A percentile compares a stretch with the other conserved stretches of the same genome.
Conservation (phyloP, 2,113 vertebrate genomes). For the Scomber japonicus region DNA sequence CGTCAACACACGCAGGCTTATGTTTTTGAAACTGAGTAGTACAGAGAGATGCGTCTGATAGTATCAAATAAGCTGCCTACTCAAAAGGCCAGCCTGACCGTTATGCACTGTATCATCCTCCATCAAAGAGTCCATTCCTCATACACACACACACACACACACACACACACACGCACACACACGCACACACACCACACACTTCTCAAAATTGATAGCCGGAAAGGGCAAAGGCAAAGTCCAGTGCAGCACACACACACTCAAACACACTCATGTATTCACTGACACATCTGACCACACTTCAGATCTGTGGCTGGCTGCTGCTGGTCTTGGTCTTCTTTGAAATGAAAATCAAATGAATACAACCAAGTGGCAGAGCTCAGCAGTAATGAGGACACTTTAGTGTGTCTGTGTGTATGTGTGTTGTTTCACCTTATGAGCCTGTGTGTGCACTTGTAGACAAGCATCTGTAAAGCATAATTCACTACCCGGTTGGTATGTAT, state of each 20-base stretch:
- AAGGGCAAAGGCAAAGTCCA: slow-evolving; percentile 59
- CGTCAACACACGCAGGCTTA: neutral
- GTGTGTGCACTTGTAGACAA: slow-evolving; percentile 20
- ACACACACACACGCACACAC: neutral
- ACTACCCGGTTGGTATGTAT: slow-evolving; percentile 13
- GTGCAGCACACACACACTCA: slow-evolving; percentile 23
- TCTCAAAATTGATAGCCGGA: slow-evolving; percentile 35
- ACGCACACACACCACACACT: neutral
- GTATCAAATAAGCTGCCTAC: slow-evolving; percentile 32
- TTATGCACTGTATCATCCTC: slow-evolving; percentile 56
- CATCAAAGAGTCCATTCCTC: slow-evolving; percentile 61
- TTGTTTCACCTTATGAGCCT: slow-evolving; percentile 20
- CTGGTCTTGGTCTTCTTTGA: slow-evolving; percentile 64
- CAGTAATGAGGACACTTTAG: slow-evolving; percentile 56
- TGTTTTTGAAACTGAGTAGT: slow-evolving; percentile 20
- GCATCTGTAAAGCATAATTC: slow-evolving; percentile 32
- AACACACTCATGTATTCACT: slow-evolving; percentile 15
- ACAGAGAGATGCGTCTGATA: slow-evolving; percentile 34
- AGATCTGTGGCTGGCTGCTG: slow-evolving; percentile 57
- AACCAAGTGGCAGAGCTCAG: slow-evolving; percentile 43
- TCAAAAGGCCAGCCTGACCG: slow-evolving; percentile 64
- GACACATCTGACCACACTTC: slow-evolving; percentile 62
- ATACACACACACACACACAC: neutral
- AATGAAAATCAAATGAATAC: slow-evolving; percentile 74
- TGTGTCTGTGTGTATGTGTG: slow-evolving; percentile 26